Evolutionary conservation across 1,140 invertebrate genomes (phyloP), one percentile per base, ranked within the genome.

Genomic region (Harpegnathos saltator): DNA sequence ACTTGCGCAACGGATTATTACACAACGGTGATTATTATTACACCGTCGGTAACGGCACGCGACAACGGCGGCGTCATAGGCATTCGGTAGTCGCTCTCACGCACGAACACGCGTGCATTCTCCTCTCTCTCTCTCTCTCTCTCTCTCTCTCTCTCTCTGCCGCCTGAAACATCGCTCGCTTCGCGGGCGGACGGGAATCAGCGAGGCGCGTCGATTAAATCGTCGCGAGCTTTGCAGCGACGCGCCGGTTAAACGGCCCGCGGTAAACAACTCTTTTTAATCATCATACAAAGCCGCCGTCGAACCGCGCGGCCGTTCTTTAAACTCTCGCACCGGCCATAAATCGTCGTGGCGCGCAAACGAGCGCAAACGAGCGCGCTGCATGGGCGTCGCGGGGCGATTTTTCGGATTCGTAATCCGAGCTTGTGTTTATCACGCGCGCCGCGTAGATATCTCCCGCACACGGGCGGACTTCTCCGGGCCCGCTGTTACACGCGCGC

Each of bases 191-290:
- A 54, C 58, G 85, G 17, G 65, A 78, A 82, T 83, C 80, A 83
- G 71, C 63, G 69, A 75, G 33, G 72, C 50, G 72, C 77, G 72
- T 84, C 85, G 81, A 88, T 87, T 88, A 82, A 88, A 88, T 82
- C 61, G 82, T 84, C 38, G 26, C 44, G 50, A 17, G 11, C 59
- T 63, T 29, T 38, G 48, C 38, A 44, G 9, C 38, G 11, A 44
- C 59, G n/a, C 26, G 38, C 33, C n/a, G n/a, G 71, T 22, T 15
- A n/a, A 82, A 72, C 85, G 9, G 24, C 24, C n/a, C 63, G 82
- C 19, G 44, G 59, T 62, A 80, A 83, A 83, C 52, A 66, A 83
- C 56, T 65, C 82, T 82, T 87, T 88, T 88, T 87, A 88, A 88
- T 88, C 66, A 77, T 85, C 86, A 56, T 72, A 72, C 58, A 61